Evolutionary conservation across 2,888 invertebrate species (phyloP), one percentile per base, ranked within the genome.

Genomic region (Euproctis similis): DNA sequence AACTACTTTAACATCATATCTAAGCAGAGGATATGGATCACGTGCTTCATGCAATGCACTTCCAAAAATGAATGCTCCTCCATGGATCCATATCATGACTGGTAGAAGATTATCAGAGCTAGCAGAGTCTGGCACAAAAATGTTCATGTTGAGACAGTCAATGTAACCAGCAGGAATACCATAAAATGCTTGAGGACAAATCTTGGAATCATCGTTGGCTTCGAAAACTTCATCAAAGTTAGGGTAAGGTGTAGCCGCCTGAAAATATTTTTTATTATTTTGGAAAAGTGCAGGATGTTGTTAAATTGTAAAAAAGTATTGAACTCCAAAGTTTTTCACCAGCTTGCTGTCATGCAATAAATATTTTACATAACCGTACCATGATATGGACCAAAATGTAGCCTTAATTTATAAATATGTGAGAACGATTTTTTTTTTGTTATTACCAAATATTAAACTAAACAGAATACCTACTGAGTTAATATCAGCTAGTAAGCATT

Each of bases 91-190:
- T 1, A 40, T 37, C 32, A 42, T 30, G 0, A 42, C 42, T 12
- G 42, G 42, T 1, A 42, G 28, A 5, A 26, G 34, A 12, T 35
- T 33, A 7, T 8, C 5, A 2, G 41, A 32, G 10, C 10, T 26
- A 0, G 48, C 47, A 6, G 17, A 13, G 13, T 49, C 39, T 10
- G 54, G 53, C 4, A 57, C 51, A 22, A 37, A 46, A 6, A 54
- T 27, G 11, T 54, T 44, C 7, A 55, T 3, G 6, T 34, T 34
- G 1, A 55, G 44, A 18, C 55, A 55, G 11, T 55, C 42, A 3
- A 46, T 21, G 8, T 30, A 39, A 3, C 54, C 54, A 1, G 21
- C 12, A 4, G 22, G 7, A 1, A 12, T 12, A 7, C 24, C 12
- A 2, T 2, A 1, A 1, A 17, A 28, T 0, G 36, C 13, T 45